Evolutionary conservation across 2,113 vertebrate species (phyloP).

Genomic region (Rhodinocichla rosea): DNA sequence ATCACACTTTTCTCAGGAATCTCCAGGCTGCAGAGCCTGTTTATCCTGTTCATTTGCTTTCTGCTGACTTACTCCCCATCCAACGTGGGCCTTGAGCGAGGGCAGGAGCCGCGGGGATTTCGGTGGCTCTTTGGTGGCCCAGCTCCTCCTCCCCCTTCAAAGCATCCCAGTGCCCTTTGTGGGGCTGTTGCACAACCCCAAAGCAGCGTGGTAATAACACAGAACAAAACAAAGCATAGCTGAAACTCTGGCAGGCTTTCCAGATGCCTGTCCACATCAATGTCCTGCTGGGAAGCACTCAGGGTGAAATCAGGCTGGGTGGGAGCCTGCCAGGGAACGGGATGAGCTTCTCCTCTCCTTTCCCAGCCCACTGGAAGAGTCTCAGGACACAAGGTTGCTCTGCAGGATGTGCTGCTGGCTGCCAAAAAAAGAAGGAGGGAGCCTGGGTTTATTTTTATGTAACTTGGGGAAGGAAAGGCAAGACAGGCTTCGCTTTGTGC

Average conservation of each 20-base stretch:
- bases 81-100: background rate
- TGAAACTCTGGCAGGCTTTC: background rate
- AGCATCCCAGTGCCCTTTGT: background rate
- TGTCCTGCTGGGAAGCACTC: background rate
- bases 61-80: background rate
- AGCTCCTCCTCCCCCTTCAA: conserved; percentile 9
- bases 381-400: background rate
- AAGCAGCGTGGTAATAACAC: background rate
- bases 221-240: background rate
- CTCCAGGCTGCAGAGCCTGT: background rate
- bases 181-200: background rate
- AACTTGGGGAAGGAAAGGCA: background rate
- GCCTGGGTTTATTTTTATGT: background rate
- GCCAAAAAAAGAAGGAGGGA: background rate
- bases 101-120: background rate
- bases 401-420: background rate
- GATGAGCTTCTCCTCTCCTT: background rate
- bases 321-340: background rate
- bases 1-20: background rate
- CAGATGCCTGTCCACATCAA: background rate
- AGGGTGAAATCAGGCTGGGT: background rate
- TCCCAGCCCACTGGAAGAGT: background rate
- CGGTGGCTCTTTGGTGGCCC: background rate
- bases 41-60: conserved; percentile 24
- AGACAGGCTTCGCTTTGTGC: background rate